These are phyloP conservation scores for Petrocephalus zakoni DNA, from an alignment of 2,113 vertebrate genomes.

Conservation along the genomic window DNA sequence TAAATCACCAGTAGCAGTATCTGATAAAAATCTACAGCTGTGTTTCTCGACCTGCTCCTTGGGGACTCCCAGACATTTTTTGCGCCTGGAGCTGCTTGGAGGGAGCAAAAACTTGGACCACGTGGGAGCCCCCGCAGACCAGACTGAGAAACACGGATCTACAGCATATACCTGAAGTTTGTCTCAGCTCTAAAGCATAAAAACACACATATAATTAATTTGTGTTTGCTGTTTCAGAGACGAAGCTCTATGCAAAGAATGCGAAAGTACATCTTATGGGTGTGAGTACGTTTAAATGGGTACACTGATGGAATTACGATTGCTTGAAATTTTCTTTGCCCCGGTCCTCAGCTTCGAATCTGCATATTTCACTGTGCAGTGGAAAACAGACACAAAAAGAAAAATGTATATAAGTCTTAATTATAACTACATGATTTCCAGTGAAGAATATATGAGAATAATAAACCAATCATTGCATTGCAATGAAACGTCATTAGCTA, in stretches of 20 bases:
- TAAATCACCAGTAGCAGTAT: neutral
- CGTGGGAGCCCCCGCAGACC: neutral
- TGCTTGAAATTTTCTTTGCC: neutral
- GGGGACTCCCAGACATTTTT: neutral
- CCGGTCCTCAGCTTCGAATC: neutral
- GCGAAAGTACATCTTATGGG: neutral
- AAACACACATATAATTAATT: neutral
- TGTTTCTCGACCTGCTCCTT: neutral
- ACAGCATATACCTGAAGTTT: neutral
- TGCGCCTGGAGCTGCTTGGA: no score
- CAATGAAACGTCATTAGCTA: neutral
- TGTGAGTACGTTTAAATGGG: neutral
- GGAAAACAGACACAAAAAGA: neutral
- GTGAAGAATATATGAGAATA: neutral
- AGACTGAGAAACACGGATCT: neutral
- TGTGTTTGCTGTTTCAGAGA: neutral
- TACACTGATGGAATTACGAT: neutral
- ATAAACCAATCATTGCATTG: neutral
- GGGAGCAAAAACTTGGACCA: neutral
- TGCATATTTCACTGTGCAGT: neutral
- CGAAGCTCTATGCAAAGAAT: neutral
- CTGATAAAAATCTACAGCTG: neutral
- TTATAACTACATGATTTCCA: neutral
- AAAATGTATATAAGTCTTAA: neutral
- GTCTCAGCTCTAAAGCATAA: neutral